Percentiles rank a stretch among this genome's conserved stretches.
Evolutionary conservation across 1,140 invertebrate species (phyloP).

Genomic region (Steinernema feltiae): DNA sequence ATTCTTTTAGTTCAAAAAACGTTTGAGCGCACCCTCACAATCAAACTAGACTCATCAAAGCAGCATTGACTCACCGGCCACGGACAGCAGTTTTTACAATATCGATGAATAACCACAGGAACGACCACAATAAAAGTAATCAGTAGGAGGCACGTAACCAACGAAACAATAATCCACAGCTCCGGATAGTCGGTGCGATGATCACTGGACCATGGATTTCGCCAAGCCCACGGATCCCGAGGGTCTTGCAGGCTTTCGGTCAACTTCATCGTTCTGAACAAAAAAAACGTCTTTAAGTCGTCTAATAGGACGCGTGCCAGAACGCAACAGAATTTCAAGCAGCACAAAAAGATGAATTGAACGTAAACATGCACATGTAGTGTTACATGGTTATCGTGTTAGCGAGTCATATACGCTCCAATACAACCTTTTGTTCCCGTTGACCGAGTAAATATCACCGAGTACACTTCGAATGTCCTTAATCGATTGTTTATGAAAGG

Average conservation of each 20-base stretch:
- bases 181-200: not conserved
- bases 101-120: not conserved
- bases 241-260: not conserved
- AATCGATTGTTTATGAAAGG: too few species aligned
- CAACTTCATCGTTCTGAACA: not conserved
- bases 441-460: too few species aligned
- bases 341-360: too few species aligned
- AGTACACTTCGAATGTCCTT: too few species aligned
- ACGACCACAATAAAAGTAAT: not conserved
- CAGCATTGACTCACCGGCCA: not conserved
- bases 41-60: not conserved
- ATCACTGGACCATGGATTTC: not conserved
- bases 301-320: too few species aligned
- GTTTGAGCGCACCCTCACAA: not conserved
- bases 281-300: too few species aligned
- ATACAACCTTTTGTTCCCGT: too few species aligned
- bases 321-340: too few species aligned
- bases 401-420: too few species aligned
- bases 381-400: too few species aligned
- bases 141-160: not conserved
- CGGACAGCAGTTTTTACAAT: not conserved
- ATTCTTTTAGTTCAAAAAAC: not conserved
- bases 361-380: too few species aligned
- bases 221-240: constrained; percentile 12
- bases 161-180: not conserved